phyloP scores from a whole-genome alignment of 2,888 invertebrate genomes.

The Catocala nupta region DNA sequence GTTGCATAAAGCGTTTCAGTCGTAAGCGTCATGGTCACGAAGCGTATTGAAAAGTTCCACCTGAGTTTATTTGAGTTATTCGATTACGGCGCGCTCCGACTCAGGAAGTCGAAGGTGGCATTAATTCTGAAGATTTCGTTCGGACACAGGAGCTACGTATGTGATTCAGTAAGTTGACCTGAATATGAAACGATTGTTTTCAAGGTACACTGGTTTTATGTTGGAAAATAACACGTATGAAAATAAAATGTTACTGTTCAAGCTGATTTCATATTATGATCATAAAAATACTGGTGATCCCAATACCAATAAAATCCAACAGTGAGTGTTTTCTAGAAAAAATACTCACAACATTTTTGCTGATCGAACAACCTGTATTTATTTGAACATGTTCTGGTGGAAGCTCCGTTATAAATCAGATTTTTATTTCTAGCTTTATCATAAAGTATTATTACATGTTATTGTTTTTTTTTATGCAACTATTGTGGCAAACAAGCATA shows the following conservation, averaged over 20 bases:
- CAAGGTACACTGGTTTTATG: conserved; percentile 10
- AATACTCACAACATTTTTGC: not conserved
- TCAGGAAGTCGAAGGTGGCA: conserved; percentile 64
- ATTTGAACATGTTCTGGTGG: not conserved
- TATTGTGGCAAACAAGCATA: too few species aligned
- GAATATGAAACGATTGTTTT: conserved; percentile 11
- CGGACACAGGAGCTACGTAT: conserved; percentile 39
- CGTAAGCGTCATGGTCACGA: conserved; percentile 82
- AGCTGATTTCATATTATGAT: conserved; percentile 6
- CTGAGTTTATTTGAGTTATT: conserved; percentile 82
- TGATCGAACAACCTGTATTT: not conserved
- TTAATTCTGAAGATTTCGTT: conserved; percentile 60
- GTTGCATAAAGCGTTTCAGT: conserved; percentile 68
- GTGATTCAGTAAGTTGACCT: conserved; percentile 16
- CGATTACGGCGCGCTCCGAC: conserved; percentile 63
- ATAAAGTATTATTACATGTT: too few species aligned
- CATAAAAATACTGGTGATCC: conserved; percentile 22
- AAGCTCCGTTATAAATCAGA: too few species aligned
- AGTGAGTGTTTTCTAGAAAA: not conserved
- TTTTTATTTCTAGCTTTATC: too few species aligned
- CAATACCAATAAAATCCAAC: conserved; percentile 8
- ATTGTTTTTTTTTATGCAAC: too few species aligned
- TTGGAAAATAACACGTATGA: conserved; percentile 3
- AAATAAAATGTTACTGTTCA: conserved; percentile 13
- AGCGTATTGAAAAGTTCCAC: conserved; percentile 82